These are phyloP conservation scores for Rambutsinella grinnellia DNA, from an alignment of 2,888 invertebrate genomes.

Conservation along the genomic window DNA sequence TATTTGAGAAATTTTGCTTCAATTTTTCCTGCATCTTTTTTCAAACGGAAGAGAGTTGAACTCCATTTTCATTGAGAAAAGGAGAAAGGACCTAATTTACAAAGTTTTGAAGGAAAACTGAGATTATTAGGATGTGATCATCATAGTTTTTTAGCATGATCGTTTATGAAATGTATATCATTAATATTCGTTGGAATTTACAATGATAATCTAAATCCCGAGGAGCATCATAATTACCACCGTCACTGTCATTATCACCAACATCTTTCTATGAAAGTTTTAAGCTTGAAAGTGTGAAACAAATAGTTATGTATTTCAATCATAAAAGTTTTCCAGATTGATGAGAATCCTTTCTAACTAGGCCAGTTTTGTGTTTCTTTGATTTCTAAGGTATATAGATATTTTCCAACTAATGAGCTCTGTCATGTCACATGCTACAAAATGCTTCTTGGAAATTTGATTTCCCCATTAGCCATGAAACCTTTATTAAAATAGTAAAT, in stretches of 20 bases:
- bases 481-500: no score
- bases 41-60: background rate
- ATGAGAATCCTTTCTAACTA: no score
- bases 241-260: background rate
- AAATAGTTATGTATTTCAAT: background rate
- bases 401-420: no score
- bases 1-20: constrained; percentile 33
- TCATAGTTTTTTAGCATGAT: no score
- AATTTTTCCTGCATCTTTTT: constrained; percentile 6
- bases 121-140: background rate
- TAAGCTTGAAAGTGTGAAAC: no score
- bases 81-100: constrained; percentile 13
- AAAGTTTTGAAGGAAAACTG: background rate
- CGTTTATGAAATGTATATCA: no score
- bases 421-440: no score
- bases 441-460: no score
- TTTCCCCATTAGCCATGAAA: no score
- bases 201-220: background rate
- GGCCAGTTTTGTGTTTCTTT: no score
- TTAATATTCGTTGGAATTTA: background rate
- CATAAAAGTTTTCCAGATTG: background rate
- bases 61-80: background rate
- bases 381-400: no score
- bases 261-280: background rate
- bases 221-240: background rate